phyloP scores from a whole-genome alignment of 2,797 vertebrate genomes.

The Sebastes kiyomatsui region DNA sequence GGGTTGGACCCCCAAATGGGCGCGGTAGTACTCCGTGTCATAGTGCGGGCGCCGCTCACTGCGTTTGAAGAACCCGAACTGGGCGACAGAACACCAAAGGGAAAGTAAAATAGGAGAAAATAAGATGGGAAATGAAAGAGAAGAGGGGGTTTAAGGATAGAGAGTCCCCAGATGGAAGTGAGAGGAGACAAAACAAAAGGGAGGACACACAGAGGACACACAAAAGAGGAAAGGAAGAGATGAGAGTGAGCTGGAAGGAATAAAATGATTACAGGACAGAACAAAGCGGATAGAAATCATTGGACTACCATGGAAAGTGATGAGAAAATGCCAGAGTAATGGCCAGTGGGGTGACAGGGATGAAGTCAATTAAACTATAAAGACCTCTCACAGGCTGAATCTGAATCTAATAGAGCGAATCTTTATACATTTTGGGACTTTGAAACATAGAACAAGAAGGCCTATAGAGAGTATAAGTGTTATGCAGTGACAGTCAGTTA shows the following conservation, averaged over 20 bases:
- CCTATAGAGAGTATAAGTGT: background rate
- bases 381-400: background rate
- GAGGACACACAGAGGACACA: conserved; percentile 28
- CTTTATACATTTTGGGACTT: background rate
- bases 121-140: conserved; percentile 1
- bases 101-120: background rate
- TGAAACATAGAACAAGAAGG: background rate
- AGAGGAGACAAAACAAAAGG: conserved; percentile 21
- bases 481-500: no score
- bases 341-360: background rate
- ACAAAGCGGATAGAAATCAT: conserved; percentile 20
- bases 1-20: conserved; percentile 90
- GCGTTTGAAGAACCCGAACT: conserved; percentile 95
- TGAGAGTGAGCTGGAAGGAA: conserved; percentile 38
- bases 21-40: conserved; percentile 89
- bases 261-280: conserved; percentile 35
- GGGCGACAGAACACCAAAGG: conserved; percentile 46
- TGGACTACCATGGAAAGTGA: background rate
- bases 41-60: conserved; percentile 83
- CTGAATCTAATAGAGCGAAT: background rate
- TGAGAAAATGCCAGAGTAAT: background rate
- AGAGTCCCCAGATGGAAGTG: conserved; percentile 8
- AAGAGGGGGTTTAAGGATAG: conserved; percentile 12
- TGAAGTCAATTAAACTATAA: background rate
- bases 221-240: conserved; percentile 34